Evolutionary conservation across 2,797 vertebrate species (phyloP).

Genomic region (Clarias pachynema): DNA sequence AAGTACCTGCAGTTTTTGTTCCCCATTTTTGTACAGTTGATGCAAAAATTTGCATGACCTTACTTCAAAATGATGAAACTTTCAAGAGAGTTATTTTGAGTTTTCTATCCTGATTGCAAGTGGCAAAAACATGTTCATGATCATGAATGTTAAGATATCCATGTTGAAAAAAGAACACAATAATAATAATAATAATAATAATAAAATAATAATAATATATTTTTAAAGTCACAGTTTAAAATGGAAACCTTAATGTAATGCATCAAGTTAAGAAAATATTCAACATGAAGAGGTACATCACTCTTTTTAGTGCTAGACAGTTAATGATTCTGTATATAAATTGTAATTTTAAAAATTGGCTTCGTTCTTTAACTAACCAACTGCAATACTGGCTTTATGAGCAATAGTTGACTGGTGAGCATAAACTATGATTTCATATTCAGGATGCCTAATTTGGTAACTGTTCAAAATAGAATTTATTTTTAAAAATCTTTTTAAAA

Average conservation of each 20-base stretch:
- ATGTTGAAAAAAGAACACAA: not conserved
- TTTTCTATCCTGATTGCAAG: not conserved
- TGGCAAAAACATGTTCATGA: not conserved
- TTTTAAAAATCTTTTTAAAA: too few species aligned
- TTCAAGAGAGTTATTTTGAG: not conserved
- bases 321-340: not conserved
- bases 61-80: constrained; percentile 7
- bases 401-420: not conserved
- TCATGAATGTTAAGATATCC: not conserved
- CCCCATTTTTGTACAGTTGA: not conserved
- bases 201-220: not conserved
- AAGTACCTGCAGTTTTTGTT: not conserved
- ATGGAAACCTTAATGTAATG: not conserved
- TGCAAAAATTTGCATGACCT: not conserved
- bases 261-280: not conserved
- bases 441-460: too few species aligned
- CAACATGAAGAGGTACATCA: not conserved
- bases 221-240: not conserved
- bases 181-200: not conserved
- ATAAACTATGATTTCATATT: not conserved
- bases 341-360: not conserved
- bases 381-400: not conserved
- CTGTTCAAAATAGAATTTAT: not conserved
- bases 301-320: not conserved
- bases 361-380: not conserved